Percentiles rank a stretch among this genome's conserved stretches.
These are phyloP conservation scores for Malacosoma neustria DNA, from an alignment of 2,888 invertebrate species.

Conservation along the genomic window DNA sequence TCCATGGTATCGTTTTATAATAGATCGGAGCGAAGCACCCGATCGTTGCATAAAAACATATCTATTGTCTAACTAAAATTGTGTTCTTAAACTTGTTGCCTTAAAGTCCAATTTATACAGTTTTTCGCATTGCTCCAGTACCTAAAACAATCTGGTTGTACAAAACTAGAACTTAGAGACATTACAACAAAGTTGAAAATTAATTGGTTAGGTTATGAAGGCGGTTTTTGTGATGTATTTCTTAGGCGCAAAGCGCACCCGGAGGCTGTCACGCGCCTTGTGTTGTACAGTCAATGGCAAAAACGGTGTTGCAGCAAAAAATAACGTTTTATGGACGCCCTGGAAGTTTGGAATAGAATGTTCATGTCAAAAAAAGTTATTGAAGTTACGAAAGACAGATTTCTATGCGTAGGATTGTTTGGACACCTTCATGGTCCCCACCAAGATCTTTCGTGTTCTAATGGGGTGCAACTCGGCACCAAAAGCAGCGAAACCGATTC, in stretches of 20 bases:
- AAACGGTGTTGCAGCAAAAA: slow-evolving; percentile 37
- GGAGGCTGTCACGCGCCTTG: slow-evolving; percentile 64
- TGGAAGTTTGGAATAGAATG: neutral
- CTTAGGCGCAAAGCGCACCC: slow-evolving; percentile 54
- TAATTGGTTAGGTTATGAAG: slow-evolving; percentile 5
- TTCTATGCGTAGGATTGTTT: too few relatives aligned
- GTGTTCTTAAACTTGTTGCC: slow-evolving; percentile 2
- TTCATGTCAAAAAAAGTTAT: neutral
- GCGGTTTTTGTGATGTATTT: slow-evolving; percentile 16
- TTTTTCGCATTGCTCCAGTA: too few relatives aligned
- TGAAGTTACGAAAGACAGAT: neutral
- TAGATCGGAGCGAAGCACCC: slow-evolving; percentile 29
- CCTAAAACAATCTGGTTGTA: too few relatives aligned
- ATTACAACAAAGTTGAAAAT: slow-evolving; percentile 16
- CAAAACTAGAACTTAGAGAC: too few relatives aligned
- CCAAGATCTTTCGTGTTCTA: too few relatives aligned
- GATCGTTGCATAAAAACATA: slow-evolving; percentile 46
- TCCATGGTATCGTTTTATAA: slow-evolving; percentile 56
- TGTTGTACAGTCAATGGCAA: slow-evolving; percentile 38
- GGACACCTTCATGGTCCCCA: too few relatives aligned
- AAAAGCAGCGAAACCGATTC: too few relatives aligned
- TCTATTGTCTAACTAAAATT: slow-evolving; percentile 10
- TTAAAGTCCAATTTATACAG: slow-evolving; percentile 21
- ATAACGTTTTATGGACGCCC: slow-evolving; percentile 24
- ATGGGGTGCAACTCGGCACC: too few relatives aligned